Base-by-base conservation (phyloP, 92 coral and sea anemone genomes). In the Blastomussa wellsi region DNA sequence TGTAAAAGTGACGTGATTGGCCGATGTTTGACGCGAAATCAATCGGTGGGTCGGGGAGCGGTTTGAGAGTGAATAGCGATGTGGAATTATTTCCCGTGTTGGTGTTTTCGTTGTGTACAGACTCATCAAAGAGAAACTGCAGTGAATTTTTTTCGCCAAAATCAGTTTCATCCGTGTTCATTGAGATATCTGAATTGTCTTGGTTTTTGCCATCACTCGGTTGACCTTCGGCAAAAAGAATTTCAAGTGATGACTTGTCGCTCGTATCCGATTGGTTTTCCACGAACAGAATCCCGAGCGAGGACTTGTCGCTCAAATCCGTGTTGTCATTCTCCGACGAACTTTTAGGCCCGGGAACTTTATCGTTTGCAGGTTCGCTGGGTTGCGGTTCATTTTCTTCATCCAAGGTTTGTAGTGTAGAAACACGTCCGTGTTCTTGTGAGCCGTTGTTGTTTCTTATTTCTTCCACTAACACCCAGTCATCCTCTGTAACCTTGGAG, bases 381-480 rank as follows among this genome's bases (percentile, higher is more conserved):
- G 19, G 38, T 19, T 62, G 44, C 6, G 79, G 80, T 55, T 83
- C 64, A 47, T 57, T 72, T 57, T 60, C 80, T 57, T 83, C 86
- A 74, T 59, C 10, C 86, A 83, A 73, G 11, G 80, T 29, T 36
- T 72, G 86, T 67, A 83, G 38, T 1, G 80, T 55, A 17, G 79
- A 41, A 37, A 37, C 73, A 19, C 72, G 68, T 59, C 65, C 71
- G 57, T 72, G 47, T 5, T 37, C 72, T 26, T 71, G 78, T 31
- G 77, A 70, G 16, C 39, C 48, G 73, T 60, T 60, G 28, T 29
- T 35, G 60, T 41, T 38, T 32, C 12, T 35, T 35, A 80, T 84
- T 89, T 79, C 92, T 83, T 94, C 92, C 26, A 96, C 92, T 87
- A 93, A 94, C n/a, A 96, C 98, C 99, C 99, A 96, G 67, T 89